Conservation (phyloP, 2,888 invertebrate species). For the Agriopis leucophaearia region DNA sequence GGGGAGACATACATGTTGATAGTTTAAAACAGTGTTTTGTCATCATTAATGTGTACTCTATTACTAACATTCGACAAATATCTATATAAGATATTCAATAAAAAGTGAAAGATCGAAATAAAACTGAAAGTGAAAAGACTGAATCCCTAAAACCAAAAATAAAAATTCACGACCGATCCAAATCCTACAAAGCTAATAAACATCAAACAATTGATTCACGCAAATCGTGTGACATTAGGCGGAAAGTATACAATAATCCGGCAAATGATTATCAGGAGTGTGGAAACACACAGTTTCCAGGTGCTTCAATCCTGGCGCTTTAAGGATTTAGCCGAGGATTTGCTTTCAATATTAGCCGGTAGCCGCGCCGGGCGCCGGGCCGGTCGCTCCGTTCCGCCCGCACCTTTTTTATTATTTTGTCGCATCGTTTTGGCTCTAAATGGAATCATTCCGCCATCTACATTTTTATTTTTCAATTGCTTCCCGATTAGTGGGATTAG, state of each 20-base stretch:
- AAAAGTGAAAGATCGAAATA: not conserved
- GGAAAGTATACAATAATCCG: constrained; percentile 83
- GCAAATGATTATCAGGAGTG: constrained; percentile 79
- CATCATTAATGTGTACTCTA: not conserved
- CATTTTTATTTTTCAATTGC: constrained; percentile 88
- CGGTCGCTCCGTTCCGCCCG: constrained; percentile 76
- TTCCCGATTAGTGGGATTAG: constrained; percentile 86
- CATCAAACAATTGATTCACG: constrained; percentile 72
- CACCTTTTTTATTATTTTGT: constrained; percentile 86
- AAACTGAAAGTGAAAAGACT: too few species aligned
- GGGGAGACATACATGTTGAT: too few species aligned
- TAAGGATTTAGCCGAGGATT: constrained; percentile 86
- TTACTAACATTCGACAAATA: too few species aligned
- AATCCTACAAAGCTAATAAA: constrained; percentile 58
- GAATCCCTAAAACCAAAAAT: constrained; percentile 57
- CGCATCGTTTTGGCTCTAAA: constrained; percentile 86
- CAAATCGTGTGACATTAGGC: constrained; percentile 76
- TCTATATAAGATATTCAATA: not conserved
- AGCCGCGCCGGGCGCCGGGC: constrained; percentile 65
- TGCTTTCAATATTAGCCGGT: constrained; percentile 87
- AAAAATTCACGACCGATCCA: constrained; percentile 54
- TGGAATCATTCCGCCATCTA: constrained; percentile 86
- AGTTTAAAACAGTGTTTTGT: too few species aligned
- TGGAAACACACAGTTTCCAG: constrained; percentile 83
- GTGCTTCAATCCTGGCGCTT: constrained; percentile 84